These are phyloP conservation scores for Rhabdomys dilectus DNA, from an alignment of 2,113 vertebrate genomes.

Conservation along the genomic window DNA sequence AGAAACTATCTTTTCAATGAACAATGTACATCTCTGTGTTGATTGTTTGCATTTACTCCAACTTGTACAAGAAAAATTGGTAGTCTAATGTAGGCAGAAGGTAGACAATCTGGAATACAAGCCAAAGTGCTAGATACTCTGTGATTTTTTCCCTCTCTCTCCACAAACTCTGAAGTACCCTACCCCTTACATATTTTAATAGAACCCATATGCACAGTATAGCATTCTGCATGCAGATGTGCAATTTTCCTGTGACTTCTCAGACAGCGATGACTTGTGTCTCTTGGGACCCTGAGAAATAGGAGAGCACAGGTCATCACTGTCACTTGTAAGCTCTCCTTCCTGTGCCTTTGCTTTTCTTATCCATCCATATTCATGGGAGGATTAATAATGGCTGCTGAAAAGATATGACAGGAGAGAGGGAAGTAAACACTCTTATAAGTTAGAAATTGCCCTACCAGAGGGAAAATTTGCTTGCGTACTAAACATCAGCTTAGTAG, in stretches of 20 bases:
- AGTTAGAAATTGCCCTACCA: not conserved
- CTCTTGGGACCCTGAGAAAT: not conserved
- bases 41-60: constrained; percentile 46
- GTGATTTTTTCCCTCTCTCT: not conserved
- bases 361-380: not conserved
- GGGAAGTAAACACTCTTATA: not conserved
- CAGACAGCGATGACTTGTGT: not conserved
- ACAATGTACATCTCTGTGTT: not conserved
- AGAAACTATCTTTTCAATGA: constrained; percentile 36
- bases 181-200: not conserved
- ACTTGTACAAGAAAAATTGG: constrained; percentile 20
- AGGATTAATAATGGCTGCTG: not conserved
- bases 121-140: not conserved
- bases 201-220: not conserved
- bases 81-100: not conserved
- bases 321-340: not conserved
- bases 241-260: not conserved
- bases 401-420: not conserved
- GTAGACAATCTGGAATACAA: not conserved
- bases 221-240: not conserved
- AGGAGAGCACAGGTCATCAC: not conserved
- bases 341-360: not conserved
- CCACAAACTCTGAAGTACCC: not conserved
- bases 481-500: not conserved
- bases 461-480: not conserved